Percentiles rank a stretch among this genome's conserved stretches.
phyloP scores from a whole-genome alignment of 2,797 vertebrate species.

The Cynopterus sphinx region DNA sequence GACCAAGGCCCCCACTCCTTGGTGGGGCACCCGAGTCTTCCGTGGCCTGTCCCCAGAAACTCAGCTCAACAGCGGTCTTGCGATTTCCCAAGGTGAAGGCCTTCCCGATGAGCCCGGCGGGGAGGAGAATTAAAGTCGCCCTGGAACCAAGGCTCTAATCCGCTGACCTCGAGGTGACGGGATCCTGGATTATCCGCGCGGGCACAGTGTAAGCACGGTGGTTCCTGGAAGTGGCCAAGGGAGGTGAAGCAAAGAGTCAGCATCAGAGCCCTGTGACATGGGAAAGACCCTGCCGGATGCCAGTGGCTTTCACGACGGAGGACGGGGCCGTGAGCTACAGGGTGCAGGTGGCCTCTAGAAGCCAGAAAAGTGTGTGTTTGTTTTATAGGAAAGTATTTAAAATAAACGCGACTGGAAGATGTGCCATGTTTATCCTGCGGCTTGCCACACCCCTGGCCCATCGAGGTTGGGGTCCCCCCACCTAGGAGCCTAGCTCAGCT shows the following conservation, averaged over 20 bases:
- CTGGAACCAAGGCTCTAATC: neutral
- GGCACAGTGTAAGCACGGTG: neutral
- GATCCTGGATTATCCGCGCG: neutral
- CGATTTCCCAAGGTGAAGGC: neutral
- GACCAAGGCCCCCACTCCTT: neutral
- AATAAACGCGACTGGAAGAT: neutral
- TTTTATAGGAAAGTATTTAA: neutral
- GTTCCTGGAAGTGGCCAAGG: neutral
- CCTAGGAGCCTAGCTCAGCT: neutral
- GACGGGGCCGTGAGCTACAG: neutral
- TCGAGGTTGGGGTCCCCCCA: neutral
- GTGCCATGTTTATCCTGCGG: neutral
- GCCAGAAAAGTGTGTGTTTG: neutral
- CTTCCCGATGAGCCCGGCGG: neutral
- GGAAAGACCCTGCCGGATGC: neutral
- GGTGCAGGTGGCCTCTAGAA: neutral
- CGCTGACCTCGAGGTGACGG: neutral
- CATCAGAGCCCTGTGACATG: neutral
- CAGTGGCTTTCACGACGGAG: neutral
- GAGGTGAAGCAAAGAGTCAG: neutral
- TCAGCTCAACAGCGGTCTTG: neutral
- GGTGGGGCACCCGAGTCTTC: neutral
- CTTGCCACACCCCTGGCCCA: neutral
- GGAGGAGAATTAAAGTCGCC: neutral
- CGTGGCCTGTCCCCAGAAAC: neutral